A percentile compares a stretch with the other conserved stretches of the same genome.
Conservation (phyloP, 1,140 invertebrate genomes). For the Chymomyza costata region DNA sequence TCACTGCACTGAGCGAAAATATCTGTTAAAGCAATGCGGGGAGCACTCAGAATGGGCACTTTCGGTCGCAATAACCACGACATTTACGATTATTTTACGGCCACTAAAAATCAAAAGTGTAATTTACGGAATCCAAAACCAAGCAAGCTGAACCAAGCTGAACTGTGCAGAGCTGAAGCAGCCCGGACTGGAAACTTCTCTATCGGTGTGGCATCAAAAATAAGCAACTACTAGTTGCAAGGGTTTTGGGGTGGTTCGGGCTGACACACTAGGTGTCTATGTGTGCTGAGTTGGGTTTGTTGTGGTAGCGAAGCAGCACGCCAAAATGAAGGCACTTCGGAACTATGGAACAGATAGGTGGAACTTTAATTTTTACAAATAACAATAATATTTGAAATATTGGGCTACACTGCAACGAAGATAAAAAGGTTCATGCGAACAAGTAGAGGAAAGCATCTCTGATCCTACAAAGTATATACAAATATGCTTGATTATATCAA, state of each 20-base stretch:
- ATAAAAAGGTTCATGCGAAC: too few relatives aligned
- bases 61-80: constrained; percentile 74
- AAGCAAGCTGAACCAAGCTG: constrained; percentile 41
- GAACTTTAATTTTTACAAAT: too few relatives aligned
- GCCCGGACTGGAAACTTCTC: constrained; percentile 4
- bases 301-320: not conserved
- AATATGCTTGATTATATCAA: too few relatives aligned
- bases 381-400: too few relatives aligned
- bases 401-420: too few relatives aligned
- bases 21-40: constrained; percentile 56
- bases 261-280: constrained; percentile 15
- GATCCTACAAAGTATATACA: too few relatives aligned
- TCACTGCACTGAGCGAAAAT: constrained; percentile 63
- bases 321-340: constrained; percentile 19
- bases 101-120: constrained; percentile 75
- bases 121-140: constrained; percentile 72
- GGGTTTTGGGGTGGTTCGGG: constrained; percentile 7
- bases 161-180: not conserved
- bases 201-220: constrained; percentile 38
- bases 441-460: too few relatives aligned
- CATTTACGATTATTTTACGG: constrained; percentile 76
- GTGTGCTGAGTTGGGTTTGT: constrained; percentile 19
- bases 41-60: constrained; percentile 67
- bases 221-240: too few relatives aligned
- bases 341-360: too few relatives aligned